A percentile compares a stretch with the other conserved stretches of the same genome.
These are phyloP conservation scores for Lasioglossum morio DNA, from an alignment of 2,888 invertebrate genomes.

Conservation along the genomic window DNA sequence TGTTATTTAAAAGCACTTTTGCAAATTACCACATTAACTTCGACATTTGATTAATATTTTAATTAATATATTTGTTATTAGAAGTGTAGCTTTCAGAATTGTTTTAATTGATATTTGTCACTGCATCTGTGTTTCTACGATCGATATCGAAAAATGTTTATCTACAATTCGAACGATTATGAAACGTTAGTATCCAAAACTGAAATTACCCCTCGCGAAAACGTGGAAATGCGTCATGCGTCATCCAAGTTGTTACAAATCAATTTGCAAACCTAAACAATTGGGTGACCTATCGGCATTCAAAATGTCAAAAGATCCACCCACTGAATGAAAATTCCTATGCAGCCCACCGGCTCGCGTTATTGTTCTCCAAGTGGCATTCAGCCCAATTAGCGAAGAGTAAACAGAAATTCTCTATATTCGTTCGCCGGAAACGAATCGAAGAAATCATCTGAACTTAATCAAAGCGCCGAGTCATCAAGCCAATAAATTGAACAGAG, in stretches of 20 bases:
- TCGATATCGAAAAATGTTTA: no score
- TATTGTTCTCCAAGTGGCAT: not conserved
- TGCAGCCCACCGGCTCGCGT: not conserved
- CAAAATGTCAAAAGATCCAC: not conserved
- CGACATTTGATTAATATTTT: no score
- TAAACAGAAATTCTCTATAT: not conserved
- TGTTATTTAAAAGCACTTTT: no score
- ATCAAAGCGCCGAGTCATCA: not conserved
- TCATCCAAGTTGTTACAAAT: not conserved
- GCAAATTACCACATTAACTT: no score
- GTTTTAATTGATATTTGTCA: no score
- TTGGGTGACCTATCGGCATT: not conserved
- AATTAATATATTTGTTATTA: no score
- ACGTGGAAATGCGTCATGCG: not conserved
- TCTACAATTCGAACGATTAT: no score
- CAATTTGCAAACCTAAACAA: not conserved
- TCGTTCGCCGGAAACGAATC: not conserved
- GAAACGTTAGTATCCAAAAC: no score
- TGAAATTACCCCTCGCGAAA: not conserved
- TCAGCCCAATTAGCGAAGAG: not conserved
- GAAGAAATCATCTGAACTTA: not conserved
- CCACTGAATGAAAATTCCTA: not conserved
- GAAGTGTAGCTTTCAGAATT: no score
- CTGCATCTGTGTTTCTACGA: no score
- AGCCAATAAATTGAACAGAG: no score